These are phyloP conservation scores for Lepidocyrtinus sp. DNA, from an alignment of 2,888 invertebrate species.

Conservation along the genomic window DNA sequence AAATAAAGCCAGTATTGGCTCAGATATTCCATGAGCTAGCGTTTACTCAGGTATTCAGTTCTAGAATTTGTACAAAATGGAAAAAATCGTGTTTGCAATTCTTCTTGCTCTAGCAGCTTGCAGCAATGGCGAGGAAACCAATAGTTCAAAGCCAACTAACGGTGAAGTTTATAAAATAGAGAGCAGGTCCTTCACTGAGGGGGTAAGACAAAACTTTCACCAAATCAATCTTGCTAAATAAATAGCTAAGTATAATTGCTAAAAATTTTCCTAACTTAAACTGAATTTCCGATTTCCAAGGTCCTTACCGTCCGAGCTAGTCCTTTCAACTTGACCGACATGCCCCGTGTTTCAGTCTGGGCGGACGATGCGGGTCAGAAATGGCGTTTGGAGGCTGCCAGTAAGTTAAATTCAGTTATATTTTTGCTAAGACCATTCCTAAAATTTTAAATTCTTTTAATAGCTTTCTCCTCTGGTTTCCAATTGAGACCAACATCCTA, in stretches of 20 bases:
- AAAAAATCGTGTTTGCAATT: not conserved
- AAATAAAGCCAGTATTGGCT: too few relatives aligned
- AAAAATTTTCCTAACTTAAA: not conserved
- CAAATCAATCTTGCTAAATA: constrained; percentile 1
- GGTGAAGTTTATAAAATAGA: constrained; percentile 60
- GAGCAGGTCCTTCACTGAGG: constrained; percentile 37
- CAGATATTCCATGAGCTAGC: too few relatives aligned
- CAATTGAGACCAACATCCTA: constrained; percentile 55
- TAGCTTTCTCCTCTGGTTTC: constrained; percentile 51
- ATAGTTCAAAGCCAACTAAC: too few relatives aligned
- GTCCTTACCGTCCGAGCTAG: constrained; percentile 49
- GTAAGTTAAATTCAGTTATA: constrained; percentile 33
- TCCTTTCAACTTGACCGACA: not conserved
- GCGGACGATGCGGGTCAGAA: constrained; percentile 53
- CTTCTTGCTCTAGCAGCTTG: not conserved
- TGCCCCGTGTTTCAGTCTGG: constrained; percentile 39
- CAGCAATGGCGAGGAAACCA: constrained; percentile 6
- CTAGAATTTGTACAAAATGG: constrained; percentile 1
- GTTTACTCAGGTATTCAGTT: too few relatives aligned
- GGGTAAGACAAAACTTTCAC: constrained; percentile 33
- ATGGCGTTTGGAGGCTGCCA: constrained; percentile 60
- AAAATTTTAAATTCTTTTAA: constrained; percentile 28
- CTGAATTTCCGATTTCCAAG: constrained; percentile 14
- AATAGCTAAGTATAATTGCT: constrained; percentile 2
- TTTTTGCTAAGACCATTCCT: not conserved